Percentiles rank a stretch among this genome's conserved stretches.
phyloP scores from a whole-genome alignment of 2,888 invertebrate species.

The Nebria brevicollis region DNA sequence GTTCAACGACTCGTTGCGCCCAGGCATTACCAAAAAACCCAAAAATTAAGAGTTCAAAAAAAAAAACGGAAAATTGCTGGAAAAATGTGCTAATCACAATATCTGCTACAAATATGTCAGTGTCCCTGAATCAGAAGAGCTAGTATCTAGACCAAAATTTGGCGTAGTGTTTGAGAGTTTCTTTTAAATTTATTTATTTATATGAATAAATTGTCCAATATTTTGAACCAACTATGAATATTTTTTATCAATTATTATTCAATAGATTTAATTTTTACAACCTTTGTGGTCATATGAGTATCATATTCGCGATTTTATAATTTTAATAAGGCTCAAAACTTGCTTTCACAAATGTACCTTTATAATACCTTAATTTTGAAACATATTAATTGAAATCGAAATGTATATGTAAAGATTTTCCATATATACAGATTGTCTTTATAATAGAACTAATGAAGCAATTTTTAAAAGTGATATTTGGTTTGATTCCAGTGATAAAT shows the following conservation, averaged over 20 bases:
- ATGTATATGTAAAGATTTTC: too few relatives aligned
- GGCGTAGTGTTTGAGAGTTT: conserved; percentile 1
- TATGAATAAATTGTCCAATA: not conserved
- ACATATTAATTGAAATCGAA: too few relatives aligned
- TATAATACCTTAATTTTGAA: too few relatives aligned
- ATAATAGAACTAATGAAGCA: too few relatives aligned
- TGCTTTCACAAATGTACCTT: not conserved
- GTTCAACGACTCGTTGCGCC: not conserved
- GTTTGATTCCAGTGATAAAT: too few relatives aligned
- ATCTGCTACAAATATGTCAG: conserved; percentile 1
- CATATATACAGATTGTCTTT: too few relatives aligned
- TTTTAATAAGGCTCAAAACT: not conserved
- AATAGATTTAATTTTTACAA: not conserved
- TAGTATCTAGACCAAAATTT: not conserved
- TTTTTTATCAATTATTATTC: not conserved
- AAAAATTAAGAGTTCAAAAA: not conserved
- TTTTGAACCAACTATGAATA: conserved; percentile 1
- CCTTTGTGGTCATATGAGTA: not conserved
- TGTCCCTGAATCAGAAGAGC: not conserved
- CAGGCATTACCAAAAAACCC: not conserved
- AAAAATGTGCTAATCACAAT: not conserved
- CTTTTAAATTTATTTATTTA: not conserved
- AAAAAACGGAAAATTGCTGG: not conserved
- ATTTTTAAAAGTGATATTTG: too few relatives aligned
- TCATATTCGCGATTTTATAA: conserved; percentile 1